Evolutionary conservation across 2,797 vertebrate species (phyloP).

Genomic region (Myripristis murdjan): DNA sequence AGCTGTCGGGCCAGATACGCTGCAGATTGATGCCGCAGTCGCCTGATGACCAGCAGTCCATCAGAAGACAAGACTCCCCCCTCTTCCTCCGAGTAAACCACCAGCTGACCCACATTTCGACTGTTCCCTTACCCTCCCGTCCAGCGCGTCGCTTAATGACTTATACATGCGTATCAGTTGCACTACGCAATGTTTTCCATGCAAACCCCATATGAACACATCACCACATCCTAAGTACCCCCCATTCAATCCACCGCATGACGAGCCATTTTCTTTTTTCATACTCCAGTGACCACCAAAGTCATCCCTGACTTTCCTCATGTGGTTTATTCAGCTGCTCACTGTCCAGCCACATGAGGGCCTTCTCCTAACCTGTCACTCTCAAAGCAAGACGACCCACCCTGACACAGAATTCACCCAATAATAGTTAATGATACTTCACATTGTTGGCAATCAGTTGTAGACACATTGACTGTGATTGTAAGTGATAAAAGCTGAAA

Average conservation of each 20-base stretch:
- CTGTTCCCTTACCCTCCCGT: constrained; percentile 20
- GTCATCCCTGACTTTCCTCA: constrained; percentile 40
- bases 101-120: constrained; percentile 68
- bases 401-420: constrained; percentile 23
- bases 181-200: constrained; percentile 77
- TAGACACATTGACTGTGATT: no score
- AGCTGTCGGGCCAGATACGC: constrained; percentile 8
- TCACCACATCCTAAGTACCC: constrained; percentile 59
- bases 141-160: constrained; percentile 57
- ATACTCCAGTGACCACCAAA: constrained; percentile 51
- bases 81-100: constrained; percentile 55
- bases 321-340: constrained; percentile 53
- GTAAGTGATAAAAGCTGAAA: no score
- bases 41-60: constrained; percentile 48
- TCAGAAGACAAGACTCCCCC: constrained; percentile 29
- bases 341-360: constrained; percentile 39
- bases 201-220: constrained; percentile 48
- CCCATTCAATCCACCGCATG: constrained; percentile 39
- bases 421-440: no score
- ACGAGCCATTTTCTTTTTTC: constrained; percentile 60
- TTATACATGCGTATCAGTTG: constrained; percentile 64
- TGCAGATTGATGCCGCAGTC: constrained; percentile 34
- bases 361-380: constrained; percentile 53
- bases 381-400: constrained; percentile 20
- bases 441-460: no score